Evolutionary conservation across 2,797 vertebrate genomes (phyloP), one percentile per base, ranked within the genome.

Genomic region (Sebastolobus altivelis): DNA sequence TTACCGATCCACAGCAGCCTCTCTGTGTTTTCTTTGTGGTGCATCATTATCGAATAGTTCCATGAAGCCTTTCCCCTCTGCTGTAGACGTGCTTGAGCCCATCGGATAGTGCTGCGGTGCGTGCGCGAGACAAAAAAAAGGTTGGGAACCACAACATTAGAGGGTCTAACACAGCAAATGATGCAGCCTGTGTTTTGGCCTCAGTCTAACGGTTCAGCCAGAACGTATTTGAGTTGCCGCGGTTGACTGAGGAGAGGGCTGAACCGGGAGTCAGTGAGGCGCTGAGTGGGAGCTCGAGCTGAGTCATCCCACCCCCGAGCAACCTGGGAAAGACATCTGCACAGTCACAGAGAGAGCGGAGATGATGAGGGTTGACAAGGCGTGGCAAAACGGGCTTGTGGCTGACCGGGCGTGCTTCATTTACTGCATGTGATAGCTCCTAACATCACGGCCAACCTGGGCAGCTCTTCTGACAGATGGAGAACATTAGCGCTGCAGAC

Each of bases 401-500:
- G 77, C 68, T 77, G 87, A 81, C 88, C 89, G 78, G 84, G 84
- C 86, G 43, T 81, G 74, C 81, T 75, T 85, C 74, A 79, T 85
- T 87, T 80, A 66, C 65, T 58, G n/a, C 75, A 56, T 62, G 80
- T 83, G 86, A 92, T 79, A 71, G 70, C 66, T 90, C 61, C 77
- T 27, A 59, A 86, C 80, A 72, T 88, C 86, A 60, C 54, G 33
- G 83, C 80, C 87, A 86, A 86, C 84, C 83, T 65, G 80, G 63
- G 79, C 79, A 56, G 74, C 83, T 86, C 84, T 14, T 65, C 81
- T 84, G 87, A 87, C 89, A 92, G 91, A 94, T 82, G 90, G 90
- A 90, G 83, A 84, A 92, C 62, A 90, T 91, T 88, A 90, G 79
- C 52, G 22, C 59, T 18, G 76, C 55, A 33, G 79, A 86, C 49